Conservation (phyloP, 2,797 vertebrate species). For the Macropodus opercularis region DNA sequence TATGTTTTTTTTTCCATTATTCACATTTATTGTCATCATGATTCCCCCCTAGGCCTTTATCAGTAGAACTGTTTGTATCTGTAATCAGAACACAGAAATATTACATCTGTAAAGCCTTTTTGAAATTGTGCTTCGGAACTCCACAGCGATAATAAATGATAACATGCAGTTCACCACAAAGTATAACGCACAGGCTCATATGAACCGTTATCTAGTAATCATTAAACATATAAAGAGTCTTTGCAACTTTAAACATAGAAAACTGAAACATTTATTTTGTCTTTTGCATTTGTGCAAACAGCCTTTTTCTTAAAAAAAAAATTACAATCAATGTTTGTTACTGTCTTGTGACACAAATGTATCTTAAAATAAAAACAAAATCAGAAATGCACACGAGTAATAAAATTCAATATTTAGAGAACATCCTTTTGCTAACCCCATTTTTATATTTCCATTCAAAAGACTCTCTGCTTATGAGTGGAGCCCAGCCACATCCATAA, state of each 20-base stretch:
- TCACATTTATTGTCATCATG: background rate
- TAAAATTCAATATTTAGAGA: slow-evolving; percentile 76
- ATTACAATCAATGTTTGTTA: slow-evolving; percentile 77
- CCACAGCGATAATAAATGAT: no score
- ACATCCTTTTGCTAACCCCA: slow-evolving; percentile 60
- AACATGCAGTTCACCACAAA: no score
- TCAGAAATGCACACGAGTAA: slow-evolving; percentile 74
- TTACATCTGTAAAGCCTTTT: no score
- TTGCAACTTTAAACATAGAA: slow-evolving; percentile 63
- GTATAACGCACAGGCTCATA: no score
- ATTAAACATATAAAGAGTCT: no score
- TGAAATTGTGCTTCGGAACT: no score
- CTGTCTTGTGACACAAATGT: slow-evolving; percentile 76
- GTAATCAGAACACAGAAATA: no score
- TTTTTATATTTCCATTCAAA: slow-evolving; percentile 84
- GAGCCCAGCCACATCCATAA: slow-evolving; percentile 78
- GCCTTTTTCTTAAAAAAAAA: slow-evolving; percentile 73
- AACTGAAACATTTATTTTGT: slow-evolving; percentile 79
- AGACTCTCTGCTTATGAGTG: slow-evolving; percentile 78
- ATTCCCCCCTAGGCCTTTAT: no score
- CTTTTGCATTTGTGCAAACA: slow-evolving; percentile 71
- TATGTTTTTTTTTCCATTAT: background rate
- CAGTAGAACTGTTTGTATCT: no score
- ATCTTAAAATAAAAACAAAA: slow-evolving; percentile 87
- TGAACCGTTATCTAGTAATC: no score